phyloP scores from a whole-genome alignment of 2,888 invertebrate genomes.

The Cheilosia scutellata region DNA sequence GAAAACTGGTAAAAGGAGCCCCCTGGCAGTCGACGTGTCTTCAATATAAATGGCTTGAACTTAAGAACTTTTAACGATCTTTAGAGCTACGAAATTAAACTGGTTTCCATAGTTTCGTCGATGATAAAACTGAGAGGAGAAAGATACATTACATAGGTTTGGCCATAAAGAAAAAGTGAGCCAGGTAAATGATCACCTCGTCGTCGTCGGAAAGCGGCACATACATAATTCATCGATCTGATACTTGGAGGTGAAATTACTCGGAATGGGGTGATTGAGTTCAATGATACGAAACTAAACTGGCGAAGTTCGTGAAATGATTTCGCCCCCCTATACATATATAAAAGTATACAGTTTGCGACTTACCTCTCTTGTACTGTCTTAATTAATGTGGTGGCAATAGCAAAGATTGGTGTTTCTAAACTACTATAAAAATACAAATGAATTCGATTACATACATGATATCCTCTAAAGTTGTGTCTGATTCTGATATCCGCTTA shows the following conservation, averaged over 20 bases:
- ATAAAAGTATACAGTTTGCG: constrained; percentile 7
- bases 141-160: constrained; percentile 70
- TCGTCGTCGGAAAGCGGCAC: constrained; percentile 15
- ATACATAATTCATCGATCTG: constrained; percentile 75
- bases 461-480: constrained; percentile 46
- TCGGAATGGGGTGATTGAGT: constrained; percentile 71
- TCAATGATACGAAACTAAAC: constrained; percentile 68
- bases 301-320: constrained; percentile 60
- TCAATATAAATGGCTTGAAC: constrained; percentile 75
- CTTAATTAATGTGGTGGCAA: constrained; percentile 11
- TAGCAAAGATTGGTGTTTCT: constrained; percentile 3
- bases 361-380: not conserved
- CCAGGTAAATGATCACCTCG: constrained; percentile 69
- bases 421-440: constrained; percentile 51
- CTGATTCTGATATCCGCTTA: constrained; percentile 57
- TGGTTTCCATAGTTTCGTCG: constrained; percentile 73
- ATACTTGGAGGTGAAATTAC: constrained; percentile 72
- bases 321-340: constrained; percentile 53
- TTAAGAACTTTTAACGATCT: constrained; percentile 76
- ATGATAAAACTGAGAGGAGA: constrained; percentile 73
- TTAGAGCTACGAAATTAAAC: constrained; percentile 75
- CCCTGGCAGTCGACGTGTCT: constrained; percentile 74
- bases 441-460: constrained; percentile 31
- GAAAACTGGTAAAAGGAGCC: constrained; percentile 70
- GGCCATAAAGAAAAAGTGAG: constrained; percentile 68